Evolutionary conservation across 2,888 invertebrate species (phyloP).

Genomic region (Stenodema calcarata): DNA sequence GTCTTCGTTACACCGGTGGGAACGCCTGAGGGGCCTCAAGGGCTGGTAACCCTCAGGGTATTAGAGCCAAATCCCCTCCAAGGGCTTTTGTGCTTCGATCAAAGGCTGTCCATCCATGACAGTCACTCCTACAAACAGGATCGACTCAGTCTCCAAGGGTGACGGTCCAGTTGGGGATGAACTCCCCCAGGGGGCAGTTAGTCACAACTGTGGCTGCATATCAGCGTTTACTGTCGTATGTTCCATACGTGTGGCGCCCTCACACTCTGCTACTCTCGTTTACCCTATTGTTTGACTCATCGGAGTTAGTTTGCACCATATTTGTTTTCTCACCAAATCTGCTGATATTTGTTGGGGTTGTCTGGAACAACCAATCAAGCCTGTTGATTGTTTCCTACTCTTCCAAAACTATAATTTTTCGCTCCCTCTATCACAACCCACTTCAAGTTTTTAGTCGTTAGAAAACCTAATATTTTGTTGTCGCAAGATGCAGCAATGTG

Average conservation of each 20-base stretch:
- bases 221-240: background rate
- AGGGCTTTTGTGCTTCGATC: slow-evolving; percentile 22
- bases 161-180: background rate
- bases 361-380: no score
- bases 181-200: slow-evolving; percentile 33
- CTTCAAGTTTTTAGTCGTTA: no score
- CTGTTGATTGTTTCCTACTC: background rate
- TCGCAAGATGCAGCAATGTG: no score
- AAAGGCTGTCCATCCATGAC: slow-evolving; percentile 29
- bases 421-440: no score
- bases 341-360: background rate
- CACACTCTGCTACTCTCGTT: background rate
- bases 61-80: slow-evolving; percentile 25
- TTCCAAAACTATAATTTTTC: background rate
- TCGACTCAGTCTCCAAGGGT: background rate
- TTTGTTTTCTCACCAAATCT: background rate
- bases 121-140: slow-evolving; percentile 42
- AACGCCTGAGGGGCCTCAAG: background rate
- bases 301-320: background rate
- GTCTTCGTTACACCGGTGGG: background rate
- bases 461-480: no score
- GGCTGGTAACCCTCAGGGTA: background rate
- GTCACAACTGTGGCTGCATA: slow-evolving; percentile 41
- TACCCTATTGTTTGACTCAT: background rate
- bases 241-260: background rate